Conservation (phyloP, 2,113 vertebrate species). For the Lepus timidus region DNA sequence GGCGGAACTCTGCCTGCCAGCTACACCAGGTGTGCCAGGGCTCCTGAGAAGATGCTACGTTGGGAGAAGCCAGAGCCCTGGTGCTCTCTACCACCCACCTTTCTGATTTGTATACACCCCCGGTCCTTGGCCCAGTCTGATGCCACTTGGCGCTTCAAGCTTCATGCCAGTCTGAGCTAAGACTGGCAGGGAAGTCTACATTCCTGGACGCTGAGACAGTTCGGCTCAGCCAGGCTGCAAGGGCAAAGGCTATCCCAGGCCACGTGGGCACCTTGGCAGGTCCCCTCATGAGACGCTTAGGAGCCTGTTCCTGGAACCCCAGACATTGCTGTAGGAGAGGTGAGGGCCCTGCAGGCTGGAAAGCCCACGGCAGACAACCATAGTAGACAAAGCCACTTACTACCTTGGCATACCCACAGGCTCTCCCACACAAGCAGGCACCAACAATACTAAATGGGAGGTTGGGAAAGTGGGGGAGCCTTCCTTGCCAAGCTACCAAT, state of each 20-base stretch:
- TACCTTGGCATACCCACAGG: not conserved
- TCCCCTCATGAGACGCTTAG: conserved; percentile 1
- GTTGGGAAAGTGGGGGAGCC: not conserved
- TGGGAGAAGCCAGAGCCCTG: not conserved
- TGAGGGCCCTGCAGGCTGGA: not conserved
- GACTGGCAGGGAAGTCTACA: conserved; percentile 75
- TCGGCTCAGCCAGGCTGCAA: conserved; percentile 52
- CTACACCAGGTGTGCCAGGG: conserved; percentile 39
- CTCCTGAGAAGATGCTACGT: not conserved
- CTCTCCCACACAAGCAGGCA: conserved; percentile 40
- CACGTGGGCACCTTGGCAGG: conserved; percentile 19
- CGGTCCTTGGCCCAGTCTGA: conserved; percentile 38
- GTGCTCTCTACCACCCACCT: not conserved
- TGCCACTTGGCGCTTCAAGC: conserved; percentile 62
- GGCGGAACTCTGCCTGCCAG: conserved; percentile 36
- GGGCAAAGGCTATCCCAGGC: conserved; percentile 68
- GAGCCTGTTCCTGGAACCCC: not conserved
- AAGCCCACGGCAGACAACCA: not conserved
- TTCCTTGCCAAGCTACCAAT: conserved; percentile 59
- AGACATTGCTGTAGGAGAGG: not conserved
- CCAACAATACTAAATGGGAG: conserved; percentile 50
- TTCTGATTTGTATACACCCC: conserved; percentile 25
- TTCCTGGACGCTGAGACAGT: conserved; percentile 81
- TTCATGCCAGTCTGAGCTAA: conserved; percentile 69
- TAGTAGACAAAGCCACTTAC: conserved; percentile 37